These are phyloP conservation scores for Heliconius hewitsoni DNA, from an alignment of 1,140 invertebrate species.

Conservation along the genomic window DNA sequence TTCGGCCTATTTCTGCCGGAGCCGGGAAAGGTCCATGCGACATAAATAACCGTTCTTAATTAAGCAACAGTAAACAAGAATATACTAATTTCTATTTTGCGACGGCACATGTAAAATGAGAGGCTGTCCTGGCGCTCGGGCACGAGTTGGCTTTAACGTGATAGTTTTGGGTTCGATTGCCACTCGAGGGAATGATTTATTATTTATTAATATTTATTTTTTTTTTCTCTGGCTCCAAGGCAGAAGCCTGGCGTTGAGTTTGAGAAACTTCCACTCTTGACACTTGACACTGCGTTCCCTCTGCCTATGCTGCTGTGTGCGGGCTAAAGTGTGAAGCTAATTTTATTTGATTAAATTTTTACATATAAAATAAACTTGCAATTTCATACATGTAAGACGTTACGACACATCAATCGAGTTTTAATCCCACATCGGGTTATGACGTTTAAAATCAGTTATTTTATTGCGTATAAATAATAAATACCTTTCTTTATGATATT, in stretches of 20 bases:
- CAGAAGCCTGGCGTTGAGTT: too few relatives aligned
- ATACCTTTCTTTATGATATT: slow-evolving; percentile 65
- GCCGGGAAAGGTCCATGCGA: slow-evolving; percentile 36
- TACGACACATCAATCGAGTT: slow-evolving; percentile 55
- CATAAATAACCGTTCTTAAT: slow-evolving; percentile 51
- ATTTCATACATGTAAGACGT: slow-evolving; percentile 62
- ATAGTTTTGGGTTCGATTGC: too few relatives aligned
- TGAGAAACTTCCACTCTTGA: too few relatives aligned
- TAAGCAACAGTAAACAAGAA: slow-evolving; percentile 54
- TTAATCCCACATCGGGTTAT: slow-evolving; percentile 53
- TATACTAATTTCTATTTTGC: slow-evolving; percentile 60
- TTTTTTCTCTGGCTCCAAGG: too few relatives aligned
- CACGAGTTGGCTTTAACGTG: too few relatives aligned
- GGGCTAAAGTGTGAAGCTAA: too few relatives aligned
- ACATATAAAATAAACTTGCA: slow-evolving; percentile 52
- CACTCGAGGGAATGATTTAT: too few relatives aligned
- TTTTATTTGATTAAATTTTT: too few relatives aligned
- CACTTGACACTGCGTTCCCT: too few relatives aligned
- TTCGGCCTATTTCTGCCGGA: slow-evolving; percentile 35
- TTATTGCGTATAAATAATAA: slow-evolving; percentile 66
- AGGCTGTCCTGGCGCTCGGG: too few relatives aligned
- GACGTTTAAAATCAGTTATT: slow-evolving; percentile 51
- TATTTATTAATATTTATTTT: too few relatives aligned
- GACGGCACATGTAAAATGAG: slow-evolving; percentile 42
- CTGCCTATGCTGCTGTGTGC: too few relatives aligned